These are phyloP conservation scores for Otis tarda DNA, from an alignment of 2,113 vertebrate species.

Conservation along the genomic window DNA sequence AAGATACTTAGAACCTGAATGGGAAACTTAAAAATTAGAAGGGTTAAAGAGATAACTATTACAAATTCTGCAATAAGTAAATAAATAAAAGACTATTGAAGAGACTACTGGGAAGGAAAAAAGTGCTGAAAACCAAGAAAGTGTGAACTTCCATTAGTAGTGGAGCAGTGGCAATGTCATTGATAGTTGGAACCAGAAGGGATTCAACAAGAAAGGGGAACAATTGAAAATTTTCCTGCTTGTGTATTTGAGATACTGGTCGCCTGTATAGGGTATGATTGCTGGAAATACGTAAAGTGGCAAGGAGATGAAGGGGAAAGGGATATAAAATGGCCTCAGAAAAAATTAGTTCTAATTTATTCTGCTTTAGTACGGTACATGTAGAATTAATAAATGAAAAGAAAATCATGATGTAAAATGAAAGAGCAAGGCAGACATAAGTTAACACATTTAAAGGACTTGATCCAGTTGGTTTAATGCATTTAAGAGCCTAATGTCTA, in stretches of 20 bases:
- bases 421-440: background rate
- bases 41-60: background rate
- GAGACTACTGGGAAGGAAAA: background rate
- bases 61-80: background rate
- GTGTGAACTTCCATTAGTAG: background rate
- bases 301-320: background rate
- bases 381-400: background rate
- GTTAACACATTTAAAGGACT: slow-evolving; percentile 14
- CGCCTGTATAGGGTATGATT: background rate
- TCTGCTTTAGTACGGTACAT: background rate
- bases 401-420: background rate
- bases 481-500: slow-evolving; percentile 28
- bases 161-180: background rate
- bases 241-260: background rate
- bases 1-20: background rate
- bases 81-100: background rate
- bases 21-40: background rate
- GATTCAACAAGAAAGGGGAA: background rate
- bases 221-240: background rate
- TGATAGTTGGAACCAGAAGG: background rate
- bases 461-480: slow-evolving; percentile 24
- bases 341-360: background rate
- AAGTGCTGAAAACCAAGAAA: background rate
- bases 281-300: background rate
- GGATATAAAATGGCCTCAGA: background rate